Evolutionary conservation across 2,888 invertebrate species (phyloP).

Genomic region (Xylocampa areola): DNA sequence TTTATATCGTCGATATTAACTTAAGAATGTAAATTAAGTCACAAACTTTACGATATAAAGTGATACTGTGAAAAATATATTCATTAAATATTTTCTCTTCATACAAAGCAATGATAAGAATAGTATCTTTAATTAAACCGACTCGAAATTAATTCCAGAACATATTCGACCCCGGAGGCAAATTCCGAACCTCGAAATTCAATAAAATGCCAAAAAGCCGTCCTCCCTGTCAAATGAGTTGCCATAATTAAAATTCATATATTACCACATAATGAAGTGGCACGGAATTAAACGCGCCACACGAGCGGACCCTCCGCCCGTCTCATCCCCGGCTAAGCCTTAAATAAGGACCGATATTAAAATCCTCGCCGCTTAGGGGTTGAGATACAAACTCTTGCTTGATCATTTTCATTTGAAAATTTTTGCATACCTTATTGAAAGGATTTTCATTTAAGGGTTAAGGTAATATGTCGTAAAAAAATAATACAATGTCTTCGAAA

Average conservation of each 20-base stretch:
- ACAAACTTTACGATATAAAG: neutral
- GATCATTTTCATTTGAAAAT: conserved; percentile 42
- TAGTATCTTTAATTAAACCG: neutral
- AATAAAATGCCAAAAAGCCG: conserved; percentile 30
- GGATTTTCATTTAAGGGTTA: conserved; percentile 10
- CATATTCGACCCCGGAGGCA: conserved; percentile 7
- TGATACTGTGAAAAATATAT: neutral
- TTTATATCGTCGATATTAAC: conserved; percentile 3
- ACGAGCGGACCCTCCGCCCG: conserved; percentile 15
- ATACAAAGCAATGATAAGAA: neutral
- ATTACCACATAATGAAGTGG: conserved; percentile 51
- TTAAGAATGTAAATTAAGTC: neutral
- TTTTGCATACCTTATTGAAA: conserved; percentile 30
- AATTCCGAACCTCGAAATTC: conserved; percentile 15
- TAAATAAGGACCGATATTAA: conserved; percentile 61
- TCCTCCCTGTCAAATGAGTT: conserved; percentile 29
- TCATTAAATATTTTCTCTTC: neutral
- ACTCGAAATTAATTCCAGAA: neutral
- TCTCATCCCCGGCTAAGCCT: conserved; percentile 47
- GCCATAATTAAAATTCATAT: conserved; percentile 53
- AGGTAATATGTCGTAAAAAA: conserved; percentile 13
- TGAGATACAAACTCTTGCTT: conserved; percentile 15
- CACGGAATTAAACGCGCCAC: conserved; percentile 21
- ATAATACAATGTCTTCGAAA: neutral
- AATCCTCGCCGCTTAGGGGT: conserved; percentile 21